Conservation (phyloP, 2,888 invertebrate genomes). For the Phortica magna region DNA sequence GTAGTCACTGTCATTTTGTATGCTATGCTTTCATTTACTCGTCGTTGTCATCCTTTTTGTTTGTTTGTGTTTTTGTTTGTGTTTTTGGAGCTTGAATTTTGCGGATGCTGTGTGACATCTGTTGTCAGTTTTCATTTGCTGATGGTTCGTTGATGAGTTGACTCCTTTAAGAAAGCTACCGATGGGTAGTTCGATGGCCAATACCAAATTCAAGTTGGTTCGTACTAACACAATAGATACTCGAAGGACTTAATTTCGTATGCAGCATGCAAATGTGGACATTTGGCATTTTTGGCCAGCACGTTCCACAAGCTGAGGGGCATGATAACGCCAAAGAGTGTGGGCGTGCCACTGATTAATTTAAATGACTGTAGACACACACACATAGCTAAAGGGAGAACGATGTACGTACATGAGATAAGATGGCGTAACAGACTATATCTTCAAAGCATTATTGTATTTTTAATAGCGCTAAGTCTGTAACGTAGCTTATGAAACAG, state of each 20-base stretch:
- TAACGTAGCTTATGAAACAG: not conserved
- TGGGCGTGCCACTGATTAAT: slow-evolving; percentile 38
- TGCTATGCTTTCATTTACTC: slow-evolving; percentile 12
- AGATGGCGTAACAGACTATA: not conserved
- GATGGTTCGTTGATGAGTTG: not conserved
- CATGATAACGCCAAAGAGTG: not conserved
- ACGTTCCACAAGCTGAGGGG: too few species aligned
- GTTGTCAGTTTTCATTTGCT: slow-evolving; percentile 1
- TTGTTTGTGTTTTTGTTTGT: not conserved
- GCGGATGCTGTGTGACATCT: slow-evolving; percentile 15
- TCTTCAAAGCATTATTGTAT: not conserved
- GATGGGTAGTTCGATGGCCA: not conserved
- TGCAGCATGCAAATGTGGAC: slow-evolving; percentile 15
- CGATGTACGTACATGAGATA: too few species aligned
- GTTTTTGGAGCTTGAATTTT: not conserved
- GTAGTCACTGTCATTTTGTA: slow-evolving; percentile 16
- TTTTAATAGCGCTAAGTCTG: not conserved
- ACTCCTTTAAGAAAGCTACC: not conserved
- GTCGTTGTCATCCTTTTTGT: not conserved
- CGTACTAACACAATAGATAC: not conserved
- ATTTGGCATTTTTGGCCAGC: too few species aligned
- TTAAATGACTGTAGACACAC: slow-evolving; percentile 41
- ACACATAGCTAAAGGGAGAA: slow-evolving; percentile 18
- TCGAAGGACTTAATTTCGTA: not conserved
- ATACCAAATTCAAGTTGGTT: not conserved